Evolutionary conservation across 37 sponge, comb jelly and placozoan species (phyloP).

Genomic region (Aplysina aerophoba): DNA sequence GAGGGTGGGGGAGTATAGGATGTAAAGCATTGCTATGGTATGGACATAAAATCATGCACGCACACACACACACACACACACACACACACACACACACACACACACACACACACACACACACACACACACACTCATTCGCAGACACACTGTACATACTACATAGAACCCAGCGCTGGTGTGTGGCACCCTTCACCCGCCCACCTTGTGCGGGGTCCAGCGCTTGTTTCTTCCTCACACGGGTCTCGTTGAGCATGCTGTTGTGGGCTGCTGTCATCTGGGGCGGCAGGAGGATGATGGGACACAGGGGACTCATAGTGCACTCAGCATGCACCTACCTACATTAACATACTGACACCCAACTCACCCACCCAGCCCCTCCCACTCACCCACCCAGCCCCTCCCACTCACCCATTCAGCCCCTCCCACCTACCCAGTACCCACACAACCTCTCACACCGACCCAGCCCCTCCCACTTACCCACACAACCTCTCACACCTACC

Average conservation of each 20-base stretch:
- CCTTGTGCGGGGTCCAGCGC: constrained; percentile 70
- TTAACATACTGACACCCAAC: no score
- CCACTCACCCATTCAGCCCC: neutral
- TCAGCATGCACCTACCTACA: neutral
- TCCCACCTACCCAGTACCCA: no score
- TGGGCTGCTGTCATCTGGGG: constrained; percentile 78
- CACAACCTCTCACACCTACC: neutral
- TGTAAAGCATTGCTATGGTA: neutral
- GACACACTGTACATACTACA: no score
- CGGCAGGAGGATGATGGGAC: neutral
- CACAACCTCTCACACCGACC: no score
- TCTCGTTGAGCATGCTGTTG: constrained; percentile 50
- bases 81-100: constrained; percentile 20
- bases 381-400: neutral
- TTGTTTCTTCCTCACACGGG: constrained; percentile 73
- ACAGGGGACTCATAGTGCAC: neutral
- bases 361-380: neutral
- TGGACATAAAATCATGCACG: constrained; percentile 1
- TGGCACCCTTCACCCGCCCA: neutral
- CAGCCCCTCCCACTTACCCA: neutral
- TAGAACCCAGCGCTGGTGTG: no score
- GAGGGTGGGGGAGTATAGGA: neutral
- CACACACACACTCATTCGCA: constrained; percentile 7
- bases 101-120: constrained; percentile 37
- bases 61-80: constrained; percentile 5